Percentiles rank a stretch among this genome's conserved stretches.
These are phyloP conservation scores for Choristoneura rosaceana DNA, from an alignment of 2,888 invertebrate genomes.

Conservation along the genomic window DNA sequence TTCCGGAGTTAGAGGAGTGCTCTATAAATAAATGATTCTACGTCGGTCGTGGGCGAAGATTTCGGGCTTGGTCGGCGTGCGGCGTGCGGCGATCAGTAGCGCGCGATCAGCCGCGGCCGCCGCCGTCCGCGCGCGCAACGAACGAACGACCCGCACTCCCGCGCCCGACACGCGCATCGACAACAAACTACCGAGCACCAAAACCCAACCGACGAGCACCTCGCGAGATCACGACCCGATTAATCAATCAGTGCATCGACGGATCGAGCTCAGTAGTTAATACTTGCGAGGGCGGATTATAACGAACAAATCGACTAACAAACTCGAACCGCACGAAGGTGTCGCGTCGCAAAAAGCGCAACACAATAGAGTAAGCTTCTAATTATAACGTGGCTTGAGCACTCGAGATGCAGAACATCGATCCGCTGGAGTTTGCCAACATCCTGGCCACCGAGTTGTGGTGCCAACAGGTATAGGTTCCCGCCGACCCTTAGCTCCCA, in stretches of 20 bases:
- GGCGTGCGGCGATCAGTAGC: slow-evolving; percentile 68
- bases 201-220: slow-evolving; percentile 53
- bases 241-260: slow-evolving; percentile 55
- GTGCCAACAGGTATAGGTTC: slow-evolving; percentile 90
- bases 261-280: slow-evolving; percentile 67
- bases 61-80: slow-evolving; percentile 74
- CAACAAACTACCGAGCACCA: slow-evolving; percentile 62
- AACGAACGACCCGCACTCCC: slow-evolving; percentile 85
- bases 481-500: not conserved
- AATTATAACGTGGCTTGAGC: slow-evolving; percentile 82
- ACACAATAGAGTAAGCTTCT: slow-evolving; percentile 85
- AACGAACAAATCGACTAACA: slow-evolving; percentile 84
- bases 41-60: slow-evolving; percentile 82
- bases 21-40: slow-evolving; percentile 84
- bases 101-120: slow-evolving; percentile 84
- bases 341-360: slow-evolving; percentile 85
- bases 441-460: slow-evolving; percentile 93
- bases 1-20: slow-evolving; percentile 85
- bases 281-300: slow-evolving; percentile 82
- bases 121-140: slow-evolving; percentile 84
- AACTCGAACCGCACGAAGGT: slow-evolving; percentile 83
- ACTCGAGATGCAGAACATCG: slow-evolving; percentile 86
- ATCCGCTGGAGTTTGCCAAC: slow-evolving; percentile 94
- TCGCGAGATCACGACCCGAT: slow-evolving; percentile 44
- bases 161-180: slow-evolving; percentile 65